phyloP scores from a whole-genome alignment of 1,140 invertebrate species.

The Coptotermes formosanus region DNA sequence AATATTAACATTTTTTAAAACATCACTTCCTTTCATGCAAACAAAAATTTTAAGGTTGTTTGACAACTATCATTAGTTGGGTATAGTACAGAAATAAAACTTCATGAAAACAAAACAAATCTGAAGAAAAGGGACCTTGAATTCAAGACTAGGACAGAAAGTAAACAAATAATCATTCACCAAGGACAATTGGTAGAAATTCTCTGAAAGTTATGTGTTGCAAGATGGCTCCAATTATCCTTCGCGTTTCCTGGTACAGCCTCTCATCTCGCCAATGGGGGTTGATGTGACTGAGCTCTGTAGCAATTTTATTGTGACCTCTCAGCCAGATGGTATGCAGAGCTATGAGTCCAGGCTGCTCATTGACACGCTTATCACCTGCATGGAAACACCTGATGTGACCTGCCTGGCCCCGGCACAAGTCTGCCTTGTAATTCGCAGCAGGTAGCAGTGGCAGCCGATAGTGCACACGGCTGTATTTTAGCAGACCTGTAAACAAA shows the following conservation, averaged over 20 bases:
- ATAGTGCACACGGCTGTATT: conserved; percentile 64
- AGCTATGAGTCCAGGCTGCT: conserved; percentile 83
- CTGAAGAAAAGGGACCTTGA: too few species aligned
- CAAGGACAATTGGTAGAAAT: conserved; percentile 81
- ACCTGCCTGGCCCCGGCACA: conserved; percentile 51
- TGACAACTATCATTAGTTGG: too few species aligned
- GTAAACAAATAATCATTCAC: conserved; percentile 44
- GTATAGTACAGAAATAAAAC: too few species aligned
- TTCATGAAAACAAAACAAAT: too few species aligned
- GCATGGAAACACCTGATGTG: conserved; percentile 49
- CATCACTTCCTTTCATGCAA: too few species aligned
- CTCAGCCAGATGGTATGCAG: conserved; percentile 86
- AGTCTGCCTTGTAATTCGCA: conserved; percentile 52
- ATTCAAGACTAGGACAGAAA: too few species aligned
- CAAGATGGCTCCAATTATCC: conserved; percentile 77
- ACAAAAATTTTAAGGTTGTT: too few species aligned
- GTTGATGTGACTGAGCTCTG: conserved; percentile 73
- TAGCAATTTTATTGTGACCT: conserved; percentile 87
- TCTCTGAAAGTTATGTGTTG: conserved; percentile 89
- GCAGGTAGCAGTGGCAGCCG: conserved; percentile 54
- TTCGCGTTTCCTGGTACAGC: conserved; percentile 81
- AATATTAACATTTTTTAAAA: too few species aligned
- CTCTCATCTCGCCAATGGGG: conserved; percentile 85
- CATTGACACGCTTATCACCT: conserved; percentile 78
- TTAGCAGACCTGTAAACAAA: conserved; percentile 54